Evolutionary conservation across 2,888 invertebrate genomes (phyloP).

Genomic region (Tolmerus cingulatus): DNA sequence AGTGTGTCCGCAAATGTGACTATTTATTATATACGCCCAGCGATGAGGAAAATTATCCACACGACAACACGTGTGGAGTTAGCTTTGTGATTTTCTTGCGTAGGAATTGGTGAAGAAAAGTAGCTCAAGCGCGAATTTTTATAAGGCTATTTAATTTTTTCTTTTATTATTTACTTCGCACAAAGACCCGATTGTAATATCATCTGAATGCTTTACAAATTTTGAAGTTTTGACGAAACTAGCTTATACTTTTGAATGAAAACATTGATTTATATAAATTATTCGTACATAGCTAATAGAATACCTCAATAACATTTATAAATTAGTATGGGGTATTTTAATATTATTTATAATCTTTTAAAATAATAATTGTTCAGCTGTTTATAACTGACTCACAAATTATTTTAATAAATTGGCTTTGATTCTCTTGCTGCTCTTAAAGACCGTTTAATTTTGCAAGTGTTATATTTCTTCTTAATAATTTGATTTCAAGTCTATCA

Average conservation of each 20-base stretch:
- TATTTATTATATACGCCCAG: background rate
- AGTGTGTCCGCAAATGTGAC: background rate
- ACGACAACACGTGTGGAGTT: background rate
- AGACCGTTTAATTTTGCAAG: no score
- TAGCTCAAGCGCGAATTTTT: background rate
- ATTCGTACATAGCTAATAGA: no score
- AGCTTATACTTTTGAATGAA: background rate
- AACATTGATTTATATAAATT: background rate
- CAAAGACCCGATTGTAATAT: background rate
- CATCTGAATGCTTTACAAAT: background rate
- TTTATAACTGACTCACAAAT: no score
- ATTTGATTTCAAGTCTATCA: no score
- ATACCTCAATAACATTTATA: no score
- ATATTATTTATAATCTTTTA: no score
- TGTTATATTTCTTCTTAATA: no score
- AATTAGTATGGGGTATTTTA: no score
- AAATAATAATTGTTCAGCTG: no score
- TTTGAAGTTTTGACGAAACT: background rate
- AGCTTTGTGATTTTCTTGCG: background rate
- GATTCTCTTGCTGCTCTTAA: no score
- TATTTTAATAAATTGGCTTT: no score
- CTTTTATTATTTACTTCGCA: background rate
- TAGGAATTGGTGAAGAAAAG: background rate
- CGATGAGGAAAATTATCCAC: background rate
- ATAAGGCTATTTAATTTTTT: background rate